A percentile compares a stretch with the other conserved stretches of the same genome.
Evolutionary conservation across 2,113 vertebrate genomes (phyloP).

Genomic region (Verasper variegatus): DNA sequence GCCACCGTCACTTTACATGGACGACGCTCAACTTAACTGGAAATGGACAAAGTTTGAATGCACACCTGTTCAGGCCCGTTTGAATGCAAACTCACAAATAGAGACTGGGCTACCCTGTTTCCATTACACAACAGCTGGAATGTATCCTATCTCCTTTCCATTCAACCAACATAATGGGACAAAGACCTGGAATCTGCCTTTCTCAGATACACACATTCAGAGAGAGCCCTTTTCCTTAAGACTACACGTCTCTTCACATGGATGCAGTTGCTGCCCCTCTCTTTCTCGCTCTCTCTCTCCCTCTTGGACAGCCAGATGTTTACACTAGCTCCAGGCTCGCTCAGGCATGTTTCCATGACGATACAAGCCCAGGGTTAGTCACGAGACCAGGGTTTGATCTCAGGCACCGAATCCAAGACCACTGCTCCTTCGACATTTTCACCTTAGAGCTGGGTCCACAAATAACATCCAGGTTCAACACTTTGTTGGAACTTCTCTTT

Average conservation of each 20-base stretch:
- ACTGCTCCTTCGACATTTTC: constrained; percentile 26
- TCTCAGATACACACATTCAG: constrained; percentile 39
- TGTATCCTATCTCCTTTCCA: constrained; percentile 66
- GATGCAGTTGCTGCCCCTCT: constrained; percentile 62
- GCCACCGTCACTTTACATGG: background rate
- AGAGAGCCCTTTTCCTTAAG: constrained; percentile 54
- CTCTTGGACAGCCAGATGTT: constrained; percentile 77
- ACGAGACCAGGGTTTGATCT: constrained; percentile 66
- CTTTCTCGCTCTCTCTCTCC: constrained; percentile 20
- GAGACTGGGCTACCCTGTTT: constrained; percentile 36
- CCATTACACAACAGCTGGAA: constrained; percentile 59
- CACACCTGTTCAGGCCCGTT: constrained; percentile 13
- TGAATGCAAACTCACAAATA: constrained; percentile 17
- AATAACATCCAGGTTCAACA: constrained; percentile 5
- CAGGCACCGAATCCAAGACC: constrained; percentile 57
- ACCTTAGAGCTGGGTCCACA: constrained; percentile 24
- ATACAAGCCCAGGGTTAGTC: constrained; percentile 72
- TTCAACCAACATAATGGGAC: constrained; percentile 58
- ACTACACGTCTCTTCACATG: constrained; percentile 63
- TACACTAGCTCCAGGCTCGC: constrained; percentile 78
- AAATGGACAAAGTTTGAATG: background rate
- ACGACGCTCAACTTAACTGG: background rate
- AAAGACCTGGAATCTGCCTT: constrained; percentile 62
- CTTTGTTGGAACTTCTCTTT: background rate
- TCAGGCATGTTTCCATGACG: constrained; percentile 82